A percentile compares a stretch with the other conserved stretches of the same genome.
Conservation (phyloP, 1,140 invertebrate species). For the Temnothorax nylanderi region DNA sequence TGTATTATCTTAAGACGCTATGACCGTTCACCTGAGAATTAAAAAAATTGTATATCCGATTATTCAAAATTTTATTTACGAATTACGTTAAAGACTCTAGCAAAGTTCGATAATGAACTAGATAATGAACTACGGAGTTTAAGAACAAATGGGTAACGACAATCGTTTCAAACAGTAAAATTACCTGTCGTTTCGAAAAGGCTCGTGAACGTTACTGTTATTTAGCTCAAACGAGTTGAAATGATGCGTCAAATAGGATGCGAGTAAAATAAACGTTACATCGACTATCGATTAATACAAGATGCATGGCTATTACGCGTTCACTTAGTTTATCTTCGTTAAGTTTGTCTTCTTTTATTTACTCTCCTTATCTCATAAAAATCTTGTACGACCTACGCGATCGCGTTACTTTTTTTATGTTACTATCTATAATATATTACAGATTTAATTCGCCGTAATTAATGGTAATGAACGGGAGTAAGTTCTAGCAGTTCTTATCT, state of each 20-base stretch:
- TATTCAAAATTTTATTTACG: conserved; percentile 65
- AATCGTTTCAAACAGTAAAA: conserved; percentile 42
- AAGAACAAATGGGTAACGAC: conserved; percentile 44
- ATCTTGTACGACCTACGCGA: conserved; percentile 61
- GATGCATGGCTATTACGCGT: conserved; percentile 53
- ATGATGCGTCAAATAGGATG: conserved; percentile 54
- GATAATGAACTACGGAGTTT: conserved; percentile 60
- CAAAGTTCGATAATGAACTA: conserved; percentile 41
- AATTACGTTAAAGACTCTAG: conserved; percentile 47
- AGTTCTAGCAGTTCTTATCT: conserved; percentile 41
- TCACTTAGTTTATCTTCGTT: conserved; percentile 65
- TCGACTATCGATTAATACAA: conserved; percentile 50
- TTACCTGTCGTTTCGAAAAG: conserved; percentile 48
- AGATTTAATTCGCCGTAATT: conserved; percentile 64
- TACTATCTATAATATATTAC: conserved; percentile 71
- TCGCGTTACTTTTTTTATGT: conserved; percentile 64
- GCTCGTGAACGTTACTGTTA: conserved; percentile 62
- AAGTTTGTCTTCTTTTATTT: conserved; percentile 32
- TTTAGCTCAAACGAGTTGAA: conserved; percentile 63
- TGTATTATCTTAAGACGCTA: conserved; percentile 70
- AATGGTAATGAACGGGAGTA: conserved; percentile 51
- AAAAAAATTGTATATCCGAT: conserved; percentile 70
- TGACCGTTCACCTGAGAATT: conserved; percentile 65
- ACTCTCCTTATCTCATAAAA: conserved; percentile 44
- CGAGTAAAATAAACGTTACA: conserved; percentile 56